These are phyloP conservation scores for Conus ventricosus DNA, from an alignment of 1,140 invertebrate genomes.

Conservation along the genomic window DNA sequence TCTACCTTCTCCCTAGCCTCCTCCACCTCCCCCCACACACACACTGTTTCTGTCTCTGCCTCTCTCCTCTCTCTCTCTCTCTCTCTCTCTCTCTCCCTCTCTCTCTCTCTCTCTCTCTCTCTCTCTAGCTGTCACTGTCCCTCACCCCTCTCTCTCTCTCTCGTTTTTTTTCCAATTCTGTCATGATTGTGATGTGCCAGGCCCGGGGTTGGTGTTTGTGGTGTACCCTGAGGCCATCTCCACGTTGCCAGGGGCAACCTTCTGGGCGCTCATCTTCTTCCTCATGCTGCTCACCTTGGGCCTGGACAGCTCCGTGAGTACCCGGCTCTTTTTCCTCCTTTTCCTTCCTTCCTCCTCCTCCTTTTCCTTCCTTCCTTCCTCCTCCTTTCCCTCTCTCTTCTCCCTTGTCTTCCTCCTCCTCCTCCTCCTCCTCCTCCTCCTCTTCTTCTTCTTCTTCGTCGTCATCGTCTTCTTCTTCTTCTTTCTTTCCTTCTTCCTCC, in stretches of 20 bases:
- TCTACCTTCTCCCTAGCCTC: too few relatives aligned
- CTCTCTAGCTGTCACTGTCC: too few relatives aligned
- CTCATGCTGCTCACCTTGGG: conserved; percentile 95
- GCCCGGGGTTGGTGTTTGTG: conserved; percentile 88
- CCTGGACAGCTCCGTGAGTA: conserved; percentile 90
- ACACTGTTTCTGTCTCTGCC: too few relatives aligned
- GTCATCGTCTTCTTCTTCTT: background rate
- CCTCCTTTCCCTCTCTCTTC: background rate
- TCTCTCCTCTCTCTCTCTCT: too few relatives aligned
- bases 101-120: too few relatives aligned
- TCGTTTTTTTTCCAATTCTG: background rate
- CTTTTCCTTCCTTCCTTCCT: background rate
- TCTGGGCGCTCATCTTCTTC: conserved; percentile 95
- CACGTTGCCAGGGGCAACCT: conserved; percentile 89
- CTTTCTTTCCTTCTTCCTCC: too few relatives aligned
- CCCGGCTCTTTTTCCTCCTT: background rate
- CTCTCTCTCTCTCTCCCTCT: too few relatives aligned
- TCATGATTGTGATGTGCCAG: conserved; percentile 66
- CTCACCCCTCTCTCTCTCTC: background rate
- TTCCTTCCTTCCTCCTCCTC: background rate
- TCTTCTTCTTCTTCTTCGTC: background rate
- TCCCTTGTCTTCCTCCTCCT: too few relatives aligned
- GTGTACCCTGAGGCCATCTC: conserved; percentile 93
- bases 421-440: background rate
- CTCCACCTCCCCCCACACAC: too few relatives aligned